phyloP scores from a whole-genome alignment of 2,888 invertebrate species.

The Zhuqinia jingwanae region DNA sequence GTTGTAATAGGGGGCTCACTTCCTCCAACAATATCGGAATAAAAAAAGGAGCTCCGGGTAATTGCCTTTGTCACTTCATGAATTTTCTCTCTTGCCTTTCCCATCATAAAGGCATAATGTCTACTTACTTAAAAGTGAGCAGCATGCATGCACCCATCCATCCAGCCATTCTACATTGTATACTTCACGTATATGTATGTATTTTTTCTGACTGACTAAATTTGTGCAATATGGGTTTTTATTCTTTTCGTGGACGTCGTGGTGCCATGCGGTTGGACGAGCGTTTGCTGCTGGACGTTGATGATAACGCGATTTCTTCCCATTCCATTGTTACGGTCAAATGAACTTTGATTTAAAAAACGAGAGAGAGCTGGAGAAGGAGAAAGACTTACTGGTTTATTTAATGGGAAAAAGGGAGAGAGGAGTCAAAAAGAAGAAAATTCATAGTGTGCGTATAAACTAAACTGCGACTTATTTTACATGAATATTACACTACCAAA shows the following conservation, averaged over 20 bases:
- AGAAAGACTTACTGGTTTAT: conserved; percentile 8
- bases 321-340: conserved; percentile 72
- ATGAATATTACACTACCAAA: conserved; percentile 30
- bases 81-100: conserved; percentile 47
- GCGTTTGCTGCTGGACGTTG: conserved; percentile 66
- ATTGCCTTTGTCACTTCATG: conserved; percentile 73
- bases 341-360: conserved; percentile 72
- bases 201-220: conserved; percentile 39
- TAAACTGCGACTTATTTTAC: conserved; percentile 21
- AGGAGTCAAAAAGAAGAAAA: conserved; percentile 1
- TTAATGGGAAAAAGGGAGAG: conserved; percentile 32
- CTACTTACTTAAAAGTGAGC: conserved; percentile 29
- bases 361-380: conserved; percentile 16
- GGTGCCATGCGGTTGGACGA: conserved; percentile 39
- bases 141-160: conserved; percentile 13
- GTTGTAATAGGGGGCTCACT: conserved; percentile 42
- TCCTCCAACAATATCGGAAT: conserved; percentile 21
- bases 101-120: conserved; percentile 17
- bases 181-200: no score
- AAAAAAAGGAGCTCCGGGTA: conserved; percentile 67
- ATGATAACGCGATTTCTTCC: conserved; percentile 71
- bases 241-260: conserved; percentile 36
- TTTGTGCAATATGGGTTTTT: conserved; percentile 60
- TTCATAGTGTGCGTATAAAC: not conserved
- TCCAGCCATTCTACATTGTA: not conserved